Evolutionary conservation across 2,797 vertebrate genomes (phyloP), one percentile per base, ranked within the genome.

Genomic region (Lepus oiostolus): DNA sequence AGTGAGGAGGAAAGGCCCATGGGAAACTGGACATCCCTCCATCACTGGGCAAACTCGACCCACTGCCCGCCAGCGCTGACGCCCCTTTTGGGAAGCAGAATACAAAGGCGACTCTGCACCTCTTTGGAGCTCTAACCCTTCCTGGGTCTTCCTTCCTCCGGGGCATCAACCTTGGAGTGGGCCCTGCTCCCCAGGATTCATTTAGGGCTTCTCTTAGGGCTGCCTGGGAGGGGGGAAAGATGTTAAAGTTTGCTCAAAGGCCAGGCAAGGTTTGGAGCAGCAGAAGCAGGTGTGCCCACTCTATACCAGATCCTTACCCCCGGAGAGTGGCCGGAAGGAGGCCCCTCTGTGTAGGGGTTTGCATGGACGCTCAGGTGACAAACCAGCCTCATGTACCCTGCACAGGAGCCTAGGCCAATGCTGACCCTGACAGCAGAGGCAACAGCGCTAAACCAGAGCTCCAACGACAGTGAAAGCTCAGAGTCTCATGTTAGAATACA

Each of bases 1-100:
- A 35, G 35, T 35, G 35, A 0, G 9, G 54, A 79, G 12, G 21
- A 58, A 82, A 90, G 38, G 42, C 13, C 19, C 28, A 11, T 1
- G 1, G 50, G 42, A 5, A 30, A 50, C 50, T 1, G 3, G 65
- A n/a, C 7, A 10, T 17, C 11, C n/a, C 72, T 50, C 42, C 5
- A 26, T 28, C 32, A 38, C 62, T 35, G 22, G 5, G 87, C 87
- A 85, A 52, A 82, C 0, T 35, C 1, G 0, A 50, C 26, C 74
- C 65, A 32, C 21, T 1, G 9, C 11, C 47, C 21, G 0, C 30
- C 26, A 42, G 42, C n/a, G 28, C 42, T 32, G 62, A 0, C 8
- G 42, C 4, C 21, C 35, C 62, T 42, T 5, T 13, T n/a, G 22
- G 74, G 16, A 13, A 63, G 30, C 47, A 85, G 54, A 72, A 50